Evolutionary conservation across 2,888 invertebrate species (phyloP).

Genomic region (Philopedon plagiatum): DNA sequence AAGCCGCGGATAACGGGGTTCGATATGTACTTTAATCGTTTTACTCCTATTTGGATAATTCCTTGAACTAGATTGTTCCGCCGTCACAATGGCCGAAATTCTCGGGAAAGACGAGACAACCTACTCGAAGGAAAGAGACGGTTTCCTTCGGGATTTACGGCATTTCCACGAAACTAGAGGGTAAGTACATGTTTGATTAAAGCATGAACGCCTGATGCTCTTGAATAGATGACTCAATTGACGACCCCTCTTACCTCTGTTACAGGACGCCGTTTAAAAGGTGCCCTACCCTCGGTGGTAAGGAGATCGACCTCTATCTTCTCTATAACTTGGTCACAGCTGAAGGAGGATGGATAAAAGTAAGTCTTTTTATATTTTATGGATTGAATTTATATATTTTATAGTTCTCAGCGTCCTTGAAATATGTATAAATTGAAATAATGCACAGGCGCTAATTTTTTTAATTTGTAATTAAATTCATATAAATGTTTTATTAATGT

Average conservation of each 20-base stretch:
- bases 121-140: slow-evolving; percentile 84
- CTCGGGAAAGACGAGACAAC: slow-evolving; percentile 80
- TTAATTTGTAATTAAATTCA: not conserved
- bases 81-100: slow-evolving; percentile 73
- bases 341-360: slow-evolving; percentile 96
- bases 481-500: not conserved
- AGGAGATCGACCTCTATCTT: slow-evolving; percentile 91
- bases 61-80: slow-evolving; percentile 54
- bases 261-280: slow-evolving; percentile 77
- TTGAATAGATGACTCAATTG: not conserved
- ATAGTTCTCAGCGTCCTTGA: slow-evolving; percentile 21
- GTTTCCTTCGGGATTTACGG: slow-evolving; percentile 87
- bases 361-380: slow-evolving; percentile 66
- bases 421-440: not conserved
- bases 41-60: slow-evolving; percentile 5
- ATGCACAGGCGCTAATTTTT: not conserved
- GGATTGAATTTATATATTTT: not conserved
- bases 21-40: slow-evolving; percentile 32
- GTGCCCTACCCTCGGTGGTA: slow-evolving; percentile 84
- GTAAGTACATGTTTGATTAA: slow-evolving; percentile 73
- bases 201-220: not conserved
- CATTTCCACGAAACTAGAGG: slow-evolving; percentile 94
- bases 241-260: slow-evolving; percentile 52
- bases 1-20: slow-evolving; percentile 18
- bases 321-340: slow-evolving; percentile 93